These are phyloP conservation scores for Panagrolaimus sp. DNA, from an alignment of 1,140 invertebrate genomes.

Conservation along the genomic window DNA sequence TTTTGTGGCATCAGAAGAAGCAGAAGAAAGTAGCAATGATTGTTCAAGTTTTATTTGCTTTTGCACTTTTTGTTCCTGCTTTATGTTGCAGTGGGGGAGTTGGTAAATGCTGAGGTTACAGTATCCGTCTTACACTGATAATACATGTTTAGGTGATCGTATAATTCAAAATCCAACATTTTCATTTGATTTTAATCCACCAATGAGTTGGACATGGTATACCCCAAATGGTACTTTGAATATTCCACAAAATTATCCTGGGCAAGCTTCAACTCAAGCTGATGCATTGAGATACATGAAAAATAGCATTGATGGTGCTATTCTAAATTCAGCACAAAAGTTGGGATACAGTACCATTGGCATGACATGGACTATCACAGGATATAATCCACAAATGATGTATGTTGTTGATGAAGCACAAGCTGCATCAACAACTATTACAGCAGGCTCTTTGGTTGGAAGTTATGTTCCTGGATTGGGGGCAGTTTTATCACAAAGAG, in stretches of 20 bases:
- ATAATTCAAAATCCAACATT: constrained; percentile 3
- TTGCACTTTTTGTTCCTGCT: background rate
- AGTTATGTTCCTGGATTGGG: background rate
- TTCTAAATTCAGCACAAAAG: background rate
- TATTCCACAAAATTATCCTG: background rate
- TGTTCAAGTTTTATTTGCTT: constrained; percentile 8
- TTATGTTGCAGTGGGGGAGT: background rate
- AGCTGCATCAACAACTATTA: background rate
- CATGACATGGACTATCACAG: background rate
- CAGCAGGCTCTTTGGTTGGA: background rate
- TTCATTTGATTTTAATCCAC: background rate
- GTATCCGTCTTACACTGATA: no score
- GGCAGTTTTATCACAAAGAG: background rate
- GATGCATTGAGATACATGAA: background rate
- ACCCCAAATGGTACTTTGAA: background rate
- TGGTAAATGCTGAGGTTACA: background rate
- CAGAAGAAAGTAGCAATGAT: background rate
- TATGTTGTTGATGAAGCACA: background rate
- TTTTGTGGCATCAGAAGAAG: background rate
- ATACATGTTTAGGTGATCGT: no score
- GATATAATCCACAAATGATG: background rate
- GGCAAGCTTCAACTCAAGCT: background rate
- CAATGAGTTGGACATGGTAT: background rate
- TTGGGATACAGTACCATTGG: background rate
- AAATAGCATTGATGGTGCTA: background rate